Percentiles rank a stretch among this genome's conserved stretches.
Evolutionary conservation across 2,113 vertebrate genomes (phyloP).

Genomic region (Passer domesticus): DNA sequence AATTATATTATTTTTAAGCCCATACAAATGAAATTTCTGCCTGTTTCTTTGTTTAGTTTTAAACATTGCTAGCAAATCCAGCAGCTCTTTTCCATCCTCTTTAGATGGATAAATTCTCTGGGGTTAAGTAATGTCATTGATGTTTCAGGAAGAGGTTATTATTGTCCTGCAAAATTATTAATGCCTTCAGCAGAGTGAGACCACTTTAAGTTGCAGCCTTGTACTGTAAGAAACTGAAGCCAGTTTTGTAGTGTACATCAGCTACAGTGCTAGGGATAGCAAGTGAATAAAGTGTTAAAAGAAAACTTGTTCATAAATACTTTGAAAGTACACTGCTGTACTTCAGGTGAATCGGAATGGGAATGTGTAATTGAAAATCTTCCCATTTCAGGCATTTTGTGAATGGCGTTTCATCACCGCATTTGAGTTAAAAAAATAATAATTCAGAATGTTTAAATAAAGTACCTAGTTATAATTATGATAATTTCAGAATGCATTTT

Average conservation of each 20-base stretch:
- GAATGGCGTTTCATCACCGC: background rate
- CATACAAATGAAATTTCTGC: background rate
- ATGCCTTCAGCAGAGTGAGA: background rate
- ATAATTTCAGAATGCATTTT: constrained; percentile 60
- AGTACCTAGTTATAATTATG: constrained; percentile 34
- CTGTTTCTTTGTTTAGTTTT: background rate
- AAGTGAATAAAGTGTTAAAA: background rate
- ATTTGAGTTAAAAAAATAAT: background rate
- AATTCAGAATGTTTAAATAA: constrained; percentile 34
- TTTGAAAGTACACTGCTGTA: background rate
- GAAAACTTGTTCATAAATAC: background rate
- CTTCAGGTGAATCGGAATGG: background rate
- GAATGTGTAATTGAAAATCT: background rate
- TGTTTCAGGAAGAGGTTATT: background rate
- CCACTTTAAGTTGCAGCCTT: background rate
- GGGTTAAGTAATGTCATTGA: background rate
- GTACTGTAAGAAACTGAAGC: background rate
- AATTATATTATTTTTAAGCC: background rate
- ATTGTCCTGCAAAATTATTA: background rate
- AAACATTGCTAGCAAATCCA: background rate
- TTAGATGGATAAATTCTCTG: background rate
- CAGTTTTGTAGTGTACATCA: background rate
- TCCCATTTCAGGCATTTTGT: background rate
- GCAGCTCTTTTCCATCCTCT: background rate
- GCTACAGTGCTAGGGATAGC: background rate